Base-by-base conservation (phyloP, 2,888 invertebrate genomes). In the Arrhopalites spinosus region DNA sequence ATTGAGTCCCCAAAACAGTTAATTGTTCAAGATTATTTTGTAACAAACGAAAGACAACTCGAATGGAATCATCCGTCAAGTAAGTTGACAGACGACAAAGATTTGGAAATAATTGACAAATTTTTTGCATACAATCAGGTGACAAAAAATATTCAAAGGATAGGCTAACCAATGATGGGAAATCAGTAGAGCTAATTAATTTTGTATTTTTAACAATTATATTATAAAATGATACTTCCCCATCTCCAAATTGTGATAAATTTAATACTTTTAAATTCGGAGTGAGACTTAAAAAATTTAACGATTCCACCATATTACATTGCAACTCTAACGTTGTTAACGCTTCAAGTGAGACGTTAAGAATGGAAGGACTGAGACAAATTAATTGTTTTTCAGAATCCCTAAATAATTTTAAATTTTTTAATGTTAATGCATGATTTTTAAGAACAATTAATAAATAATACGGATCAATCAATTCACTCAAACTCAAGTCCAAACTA, bases 61-160 rank as follows among this genome's bases (percentile, higher is more conserved):
- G 73, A 67, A 78, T 61, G n/a, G 77, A 77, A 2, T 81, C 78
- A 53, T 81, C 79, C 56, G 78, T 76, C 25, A 81, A 30, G 74
- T 79, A 81, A 20, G 78, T 25, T 8, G 78, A 78, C 15, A 79
- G 53, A 64, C 75, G 75, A 17, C 27, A 70, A 36, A 81, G 23
- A 13, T 56, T 63, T 1, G 79, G 79, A 59, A 81, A 81, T 11
- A 73, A 56, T 23, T 23, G 30, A 11, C 74, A 50, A 23, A 79
- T 45, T 74, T 78, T 78, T 1, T 45, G 45, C 15, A 81, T 36
- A 27, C 74, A 73, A 30, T 76, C 73, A 17, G 75, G 75, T 67
- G 72, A 53, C 77, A 78, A 50, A 56, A 79, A 61, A 68, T 79
- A 78, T 20, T 81, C 81, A 47, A 78, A 79, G 15, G 78, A 78